Base-by-base conservation (phyloP, 2,888 invertebrate species). In the Xestia c-nigrum region DNA sequence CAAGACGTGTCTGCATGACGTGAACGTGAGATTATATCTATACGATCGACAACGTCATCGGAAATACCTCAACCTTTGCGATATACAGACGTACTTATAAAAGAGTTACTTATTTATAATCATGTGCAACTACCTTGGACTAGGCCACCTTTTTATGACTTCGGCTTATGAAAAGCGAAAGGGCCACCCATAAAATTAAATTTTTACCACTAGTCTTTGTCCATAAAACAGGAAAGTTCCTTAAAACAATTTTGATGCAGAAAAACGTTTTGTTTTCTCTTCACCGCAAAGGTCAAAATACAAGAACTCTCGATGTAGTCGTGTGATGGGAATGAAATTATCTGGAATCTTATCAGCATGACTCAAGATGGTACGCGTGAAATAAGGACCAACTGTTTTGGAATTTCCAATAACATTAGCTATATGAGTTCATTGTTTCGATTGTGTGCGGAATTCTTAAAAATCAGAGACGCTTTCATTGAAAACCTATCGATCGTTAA, bases 1-100 rank as follows among this genome's bases (percentile, higher is more conserved):
- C 74, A 40, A 59, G 63, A 31, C 57, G 31, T 46, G 78, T 78
- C 57, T 63, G 43, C 38, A 59, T 50, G n/a, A 43, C 59, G 24
- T 64, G 52, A 38, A 65, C 74, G 82, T 72, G 55, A 52, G 57
- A 71, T 66, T 46, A 38, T 50, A 72, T 66, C 38, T 77, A 70
- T 38, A 76, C 38, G 66, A 75, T 65, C 31, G 21, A 63, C 16
- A 16, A 69, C 57, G 75, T 85, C 83, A 85, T 85, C 74, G 72
- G 75, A 85, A 85, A 75, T 71, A 74, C 79, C 71, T 61, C 52
- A 72, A 64, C 31, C n/a, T 74, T 63, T 67, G 63, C 55, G 43
- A 57, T 59, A 72, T 57, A 38, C 16, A n/a, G 6, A 57, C 19
- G 50, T 50, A 50, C 46, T 10, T 73, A 71, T 52, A n/a, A 38